These are phyloP conservation scores for Botia kubotai DNA, from an alignment of 2,797 vertebrate species.

Conservation along the genomic window DNA sequence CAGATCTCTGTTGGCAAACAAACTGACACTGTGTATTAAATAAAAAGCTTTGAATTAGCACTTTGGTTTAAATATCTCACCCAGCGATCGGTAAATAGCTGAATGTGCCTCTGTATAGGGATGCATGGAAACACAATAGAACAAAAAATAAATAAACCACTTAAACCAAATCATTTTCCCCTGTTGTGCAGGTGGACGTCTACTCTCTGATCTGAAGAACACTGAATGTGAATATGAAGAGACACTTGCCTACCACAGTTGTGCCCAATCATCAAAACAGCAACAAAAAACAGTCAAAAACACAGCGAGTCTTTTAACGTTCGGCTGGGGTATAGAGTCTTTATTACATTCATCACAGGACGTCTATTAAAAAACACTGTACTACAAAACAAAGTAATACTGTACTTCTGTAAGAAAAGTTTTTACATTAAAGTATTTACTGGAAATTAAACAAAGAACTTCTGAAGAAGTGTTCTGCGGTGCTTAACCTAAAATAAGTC, in stretches of 20 bases:
- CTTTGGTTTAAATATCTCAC: slow-evolving; percentile 22
- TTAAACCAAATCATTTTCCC: slow-evolving; percentile 7
- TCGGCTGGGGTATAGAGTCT: neutral
- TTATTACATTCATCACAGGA: neutral
- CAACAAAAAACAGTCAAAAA: neutral
- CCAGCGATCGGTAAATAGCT: neutral
- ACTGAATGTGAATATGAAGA: slow-evolving; percentile 30
- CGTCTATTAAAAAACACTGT: neutral
- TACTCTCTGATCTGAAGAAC: slow-evolving; percentile 34
- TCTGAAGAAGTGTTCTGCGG: no score
- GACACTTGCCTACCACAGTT: slow-evolving; percentile 22
- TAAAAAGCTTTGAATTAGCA: neutral
- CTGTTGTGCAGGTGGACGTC: slow-evolving; percentile 7
- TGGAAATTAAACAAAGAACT: no score
- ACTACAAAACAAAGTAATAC: neutral
- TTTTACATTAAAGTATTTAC: neutral
- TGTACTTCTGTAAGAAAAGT: no score
- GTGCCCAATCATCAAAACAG: neutral
- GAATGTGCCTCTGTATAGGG: neutral
- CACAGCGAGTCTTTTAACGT: neutral
- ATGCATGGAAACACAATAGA: slow-evolving; percentile 32
- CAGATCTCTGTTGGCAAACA: slow-evolving; percentile 7
- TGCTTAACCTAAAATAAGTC: no score
- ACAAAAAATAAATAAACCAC: slow-evolving; percentile 36
- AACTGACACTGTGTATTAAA: neutral